phyloP scores from a whole-genome alignment of 2,888 invertebrate species.

The Alcis repandata region DNA sequence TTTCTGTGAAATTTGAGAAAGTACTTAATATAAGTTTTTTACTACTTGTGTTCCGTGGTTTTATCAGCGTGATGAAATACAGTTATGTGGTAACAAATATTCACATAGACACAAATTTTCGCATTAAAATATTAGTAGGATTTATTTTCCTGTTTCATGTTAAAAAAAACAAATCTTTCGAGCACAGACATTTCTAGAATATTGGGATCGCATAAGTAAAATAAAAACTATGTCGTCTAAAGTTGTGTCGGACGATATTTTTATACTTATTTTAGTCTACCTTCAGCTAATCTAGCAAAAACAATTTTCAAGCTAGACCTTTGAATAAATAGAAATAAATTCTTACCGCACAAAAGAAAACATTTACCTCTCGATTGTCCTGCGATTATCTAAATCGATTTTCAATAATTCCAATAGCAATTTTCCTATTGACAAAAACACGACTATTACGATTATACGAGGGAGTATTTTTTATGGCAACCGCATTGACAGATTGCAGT shows the following conservation, averaged over 20 bases:
- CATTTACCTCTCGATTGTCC: conserved; percentile 30
- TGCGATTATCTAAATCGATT: conserved; percentile 46
- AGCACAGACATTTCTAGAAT: neutral
- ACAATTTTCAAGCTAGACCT: conserved; percentile 18
- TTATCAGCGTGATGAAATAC: too few relatives aligned
- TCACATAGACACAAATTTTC: too few relatives aligned
- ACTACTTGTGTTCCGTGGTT: too few relatives aligned
- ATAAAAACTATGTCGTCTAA: neutral
- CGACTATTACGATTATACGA: conserved; percentile 28
- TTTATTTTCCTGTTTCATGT: too few relatives aligned
- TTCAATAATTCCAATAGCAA: conserved; percentile 38
- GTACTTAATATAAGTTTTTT: too few relatives aligned
- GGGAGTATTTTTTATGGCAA: conserved; percentile 39
- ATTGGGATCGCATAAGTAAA: neutral
- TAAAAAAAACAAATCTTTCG: too few relatives aligned
- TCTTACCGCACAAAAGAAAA: conserved; percentile 33
- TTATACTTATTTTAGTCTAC: neutral
- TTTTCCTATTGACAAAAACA: conserved; percentile 39
- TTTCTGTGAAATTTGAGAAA: too few relatives aligned
- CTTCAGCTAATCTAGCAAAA: conserved; percentile 16
- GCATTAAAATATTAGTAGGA: too few relatives aligned
- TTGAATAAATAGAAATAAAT: conserved; percentile 27
- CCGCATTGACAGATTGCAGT: conserved; percentile 48
- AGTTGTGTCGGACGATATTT: neutral
- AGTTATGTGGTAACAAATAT: too few relatives aligned